Conservation (phyloP, 2,888 invertebrate species). For the Tholera decimalis region DNA sequence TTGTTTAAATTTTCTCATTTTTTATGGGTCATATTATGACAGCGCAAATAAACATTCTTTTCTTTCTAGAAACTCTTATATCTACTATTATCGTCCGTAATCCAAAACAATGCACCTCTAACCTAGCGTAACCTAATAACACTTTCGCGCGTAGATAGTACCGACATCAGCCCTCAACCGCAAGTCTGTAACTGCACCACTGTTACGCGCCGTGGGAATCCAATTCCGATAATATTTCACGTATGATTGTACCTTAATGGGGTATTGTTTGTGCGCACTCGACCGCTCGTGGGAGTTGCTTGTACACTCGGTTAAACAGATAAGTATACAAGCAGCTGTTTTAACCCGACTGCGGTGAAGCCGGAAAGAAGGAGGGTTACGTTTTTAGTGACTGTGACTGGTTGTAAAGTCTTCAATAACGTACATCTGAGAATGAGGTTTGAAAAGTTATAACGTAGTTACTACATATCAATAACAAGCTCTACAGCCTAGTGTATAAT, state of each 20-base stretch:
- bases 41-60: too few relatives aligned
- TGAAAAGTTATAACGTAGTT: too few relatives aligned
- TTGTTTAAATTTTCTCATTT: too few relatives aligned
- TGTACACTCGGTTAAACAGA: slow-evolving; percentile 1
- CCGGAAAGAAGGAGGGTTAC: too few relatives aligned
- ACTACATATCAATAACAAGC: too few relatives aligned
- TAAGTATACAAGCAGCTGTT: background rate
- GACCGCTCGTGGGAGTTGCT: slow-evolving; percentile 48
- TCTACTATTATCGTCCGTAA: background rate
- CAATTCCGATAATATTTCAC: slow-evolving; percentile 64
- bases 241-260: slow-evolving; percentile 60
- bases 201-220: slow-evolving; percentile 68
- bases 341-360: too few relatives aligned
- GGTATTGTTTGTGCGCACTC: slow-evolving; percentile 54
- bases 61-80: too few relatives aligned
- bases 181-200: slow-evolving; percentile 33
- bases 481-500: too few relatives aligned
- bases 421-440: too few relatives aligned
- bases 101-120: background rate
- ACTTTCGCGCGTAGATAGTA: slow-evolving; percentile 20
- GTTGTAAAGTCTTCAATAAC: too few relatives aligned
- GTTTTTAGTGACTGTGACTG: too few relatives aligned
- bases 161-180: slow-evolving; percentile 29
- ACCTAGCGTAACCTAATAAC: slow-evolving; percentile 15
- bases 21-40: too few relatives aligned